These are phyloP conservation scores for Varanus komodoensis DNA, from an alignment of 2,113 vertebrate species.

Conservation along the genomic window DNA sequence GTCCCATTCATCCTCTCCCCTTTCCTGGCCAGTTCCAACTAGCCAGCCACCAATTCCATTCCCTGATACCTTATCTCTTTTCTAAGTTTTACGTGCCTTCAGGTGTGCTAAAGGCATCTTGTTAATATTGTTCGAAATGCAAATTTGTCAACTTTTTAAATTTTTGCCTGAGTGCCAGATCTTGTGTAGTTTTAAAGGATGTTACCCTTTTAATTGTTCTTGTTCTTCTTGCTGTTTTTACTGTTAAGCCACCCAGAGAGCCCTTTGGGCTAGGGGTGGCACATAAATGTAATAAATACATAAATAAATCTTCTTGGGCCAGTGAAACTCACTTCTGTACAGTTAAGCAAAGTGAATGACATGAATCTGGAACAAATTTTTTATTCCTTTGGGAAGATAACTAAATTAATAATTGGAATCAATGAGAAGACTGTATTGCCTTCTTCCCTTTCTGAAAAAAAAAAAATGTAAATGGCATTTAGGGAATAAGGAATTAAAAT, in stretches of 20 bases:
- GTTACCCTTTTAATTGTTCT: too few relatives aligned
- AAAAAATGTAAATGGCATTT: constrained; percentile 41
- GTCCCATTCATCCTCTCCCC: not conserved
- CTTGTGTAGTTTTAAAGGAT: too few relatives aligned
- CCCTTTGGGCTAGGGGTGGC: too few relatives aligned
- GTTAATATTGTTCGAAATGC: constrained; percentile 15
- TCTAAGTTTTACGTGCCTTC: too few relatives aligned
- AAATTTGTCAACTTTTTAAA: constrained; percentile 14
- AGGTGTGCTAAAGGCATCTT: not conserved
- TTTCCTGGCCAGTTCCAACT: not conserved
- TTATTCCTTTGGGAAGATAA: not conserved
- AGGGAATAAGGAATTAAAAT: constrained; percentile 58
- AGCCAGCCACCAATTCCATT: not conserved
- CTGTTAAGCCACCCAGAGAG: too few relatives aligned
- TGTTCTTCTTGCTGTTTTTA: too few relatives aligned
- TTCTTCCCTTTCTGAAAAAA: not conserved
- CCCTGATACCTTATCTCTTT: too few relatives aligned
- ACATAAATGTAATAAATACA: too few relatives aligned
- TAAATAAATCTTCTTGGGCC: not conserved
- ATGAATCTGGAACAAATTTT: not conserved
- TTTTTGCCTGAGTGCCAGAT: too few relatives aligned
- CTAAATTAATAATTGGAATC: constrained; percentile 49
- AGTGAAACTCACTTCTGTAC: not conserved
- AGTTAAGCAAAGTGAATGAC: constrained; percentile 5
- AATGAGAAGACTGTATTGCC: constrained; percentile 40